These are phyloP conservation scores for Trachemys scripta DNA, from an alignment of 2,113 vertebrate species.

Conservation along the genomic window DNA sequence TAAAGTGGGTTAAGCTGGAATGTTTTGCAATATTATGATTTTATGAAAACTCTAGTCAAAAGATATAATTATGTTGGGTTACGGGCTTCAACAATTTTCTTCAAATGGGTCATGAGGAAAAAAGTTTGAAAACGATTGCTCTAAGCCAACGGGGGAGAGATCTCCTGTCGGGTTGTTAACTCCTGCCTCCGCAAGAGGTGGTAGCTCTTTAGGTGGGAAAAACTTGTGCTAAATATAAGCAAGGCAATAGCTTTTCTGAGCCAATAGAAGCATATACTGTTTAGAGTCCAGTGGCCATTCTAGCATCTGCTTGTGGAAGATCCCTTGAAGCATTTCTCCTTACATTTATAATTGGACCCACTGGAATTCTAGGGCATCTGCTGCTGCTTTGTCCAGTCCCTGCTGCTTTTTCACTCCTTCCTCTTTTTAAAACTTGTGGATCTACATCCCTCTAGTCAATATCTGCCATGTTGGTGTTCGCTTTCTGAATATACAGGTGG, in stretches of 20 bases:
- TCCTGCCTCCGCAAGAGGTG: not conserved
- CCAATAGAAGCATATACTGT: not conserved
- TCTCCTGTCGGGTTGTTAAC: not conserved
- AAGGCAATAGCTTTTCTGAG: not conserved
- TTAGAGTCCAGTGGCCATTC: rapidly evolving
- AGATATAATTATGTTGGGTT: too few species aligned
- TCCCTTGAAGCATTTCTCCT: rapidly evolving
- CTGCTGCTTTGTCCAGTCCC: not conserved
- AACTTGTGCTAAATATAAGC: not conserved
- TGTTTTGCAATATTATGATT: too few species aligned
- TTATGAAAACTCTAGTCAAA: too few species aligned
- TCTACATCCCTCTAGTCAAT: rapidly evolving
- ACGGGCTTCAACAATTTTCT: too few species aligned
- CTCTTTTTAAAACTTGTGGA: rapidly evolving
- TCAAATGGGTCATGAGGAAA: too few species aligned
- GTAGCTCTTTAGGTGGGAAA: not conserved
- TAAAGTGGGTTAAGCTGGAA: too few species aligned
- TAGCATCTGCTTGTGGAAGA: rapidly evolving
- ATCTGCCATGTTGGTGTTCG: rapidly evolving
- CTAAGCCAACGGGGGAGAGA: not conserved
- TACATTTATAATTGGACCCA: rapidly evolving
- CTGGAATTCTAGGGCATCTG: rapidly evolving
- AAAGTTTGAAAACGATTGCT: too few species aligned
- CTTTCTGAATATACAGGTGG: not conserved
- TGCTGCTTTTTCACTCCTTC: not conserved